Evolutionary conservation across 2,113 vertebrate species (phyloP), one percentile per base, ranked within the genome.

Genomic region (Aplodontia rufa): DNA sequence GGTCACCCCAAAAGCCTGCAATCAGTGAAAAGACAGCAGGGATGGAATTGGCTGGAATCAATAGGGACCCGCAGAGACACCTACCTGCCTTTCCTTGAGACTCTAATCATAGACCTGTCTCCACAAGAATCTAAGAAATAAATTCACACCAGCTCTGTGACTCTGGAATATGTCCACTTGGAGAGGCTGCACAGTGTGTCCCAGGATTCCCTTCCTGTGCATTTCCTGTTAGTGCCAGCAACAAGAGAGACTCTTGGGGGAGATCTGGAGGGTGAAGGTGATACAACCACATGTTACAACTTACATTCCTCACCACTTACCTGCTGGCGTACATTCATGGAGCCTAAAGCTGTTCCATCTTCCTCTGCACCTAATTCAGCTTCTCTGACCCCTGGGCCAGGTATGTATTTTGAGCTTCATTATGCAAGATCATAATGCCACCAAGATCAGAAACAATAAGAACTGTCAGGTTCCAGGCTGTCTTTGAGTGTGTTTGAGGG

Each of bases 281-380:
- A 47, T 7, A 20, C 14, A 6, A 55, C 24, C 0, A 1, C 16
- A 14, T 1, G n/a, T 12, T 14, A 37, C 4, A 10, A 37, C 8
- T n/a, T 45, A 4, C 2, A 4, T 4, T 5, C 12, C 0, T 32
- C 8, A 14, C 7, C 12, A 3, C 8, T 51, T 14, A 8, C 13
- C 37, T 14, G 42, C 37, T 24, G 12, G 47, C 14, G 51, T 32
- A 17, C 13, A 45, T 69, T n/a, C 6, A 2, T 0, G 16, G 24
- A 24, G 42, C 66, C 40, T 37, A 26, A 8, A 6, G n/a, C 10
- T 10, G 28, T 13, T 19, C 32, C 75, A 16, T n/a, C 14, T 26
- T 30, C 49, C 58, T 76, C 74, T 6, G 22, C 16, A 40, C 40
- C 62, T 79, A 8, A 12, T 26, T 71, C 58, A 19, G 47, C 26